Percentiles rank a stretch among this genome's conserved stretches.
Evolutionary conservation across 2,888 invertebrate genomes (phyloP).

Genomic region (Morpho deidamia): DNA sequence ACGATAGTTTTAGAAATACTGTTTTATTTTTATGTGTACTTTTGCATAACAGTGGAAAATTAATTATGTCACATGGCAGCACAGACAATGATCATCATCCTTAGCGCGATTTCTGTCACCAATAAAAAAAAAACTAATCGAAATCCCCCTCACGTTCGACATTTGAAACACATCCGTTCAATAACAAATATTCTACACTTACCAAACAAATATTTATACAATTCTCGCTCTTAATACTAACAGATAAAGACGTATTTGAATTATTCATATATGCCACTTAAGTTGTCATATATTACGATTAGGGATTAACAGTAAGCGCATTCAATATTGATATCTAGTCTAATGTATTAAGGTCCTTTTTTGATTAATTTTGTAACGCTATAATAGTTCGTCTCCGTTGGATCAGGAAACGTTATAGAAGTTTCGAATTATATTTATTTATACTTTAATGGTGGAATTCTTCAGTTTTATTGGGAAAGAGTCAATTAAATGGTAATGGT

Average conservation of each 20-base stretch:
- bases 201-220: background rate
- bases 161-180: constrained; percentile 19
- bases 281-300: constrained; percentile 1
- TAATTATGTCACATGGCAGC: too few relatives aligned
- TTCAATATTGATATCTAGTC: background rate
- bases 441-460: background rate
- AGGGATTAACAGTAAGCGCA: background rate
- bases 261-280: background rate
- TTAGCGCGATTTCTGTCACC: constrained; percentile 13
- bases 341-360: background rate
- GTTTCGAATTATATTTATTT: constrained; percentile 3
- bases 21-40: too few relatives aligned
- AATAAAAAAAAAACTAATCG: constrained; percentile 13
- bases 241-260: background rate
- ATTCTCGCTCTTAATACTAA: constrained; percentile 2
- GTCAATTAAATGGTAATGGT: background rate
- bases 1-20: too few relatives aligned
- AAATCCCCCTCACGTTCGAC: constrained; percentile 18
- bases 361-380: background rate
- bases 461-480: background rate
- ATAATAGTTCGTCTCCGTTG: constrained; percentile 4
- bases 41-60: too few relatives aligned
- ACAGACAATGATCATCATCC: background rate
- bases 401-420: constrained; percentile 15
- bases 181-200: constrained; percentile 5